A percentile compares a stretch with the other conserved stretches of the same genome.
These are phyloP conservation scores for Toxotes chatareus DNA, from an alignment of 2,113 vertebrate genomes.

Conservation along the genomic window DNA sequence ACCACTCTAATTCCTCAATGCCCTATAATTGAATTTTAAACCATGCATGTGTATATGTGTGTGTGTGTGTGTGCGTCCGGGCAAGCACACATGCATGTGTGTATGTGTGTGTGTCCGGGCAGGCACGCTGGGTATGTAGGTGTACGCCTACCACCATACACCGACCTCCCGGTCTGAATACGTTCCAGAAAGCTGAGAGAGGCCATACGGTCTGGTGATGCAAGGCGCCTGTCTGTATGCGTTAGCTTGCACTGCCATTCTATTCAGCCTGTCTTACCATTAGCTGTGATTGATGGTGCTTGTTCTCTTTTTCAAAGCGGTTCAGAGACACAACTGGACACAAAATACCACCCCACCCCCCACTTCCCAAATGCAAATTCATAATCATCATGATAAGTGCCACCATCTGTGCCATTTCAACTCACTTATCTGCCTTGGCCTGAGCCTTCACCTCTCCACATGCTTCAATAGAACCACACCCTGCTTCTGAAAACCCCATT, in stretches of 20 bases:
- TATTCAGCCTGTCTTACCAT: constrained; percentile 65
- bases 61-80: not conserved
- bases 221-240: constrained; percentile 48
- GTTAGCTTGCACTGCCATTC: constrained; percentile 32
- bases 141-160: constrained; percentile 26
- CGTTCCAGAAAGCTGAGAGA: constrained; percentile 54
- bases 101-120: not conserved
- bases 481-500: constrained; percentile 57
- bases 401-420: constrained; percentile 75
- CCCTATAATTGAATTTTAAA: constrained; percentile 83
- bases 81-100: not conserved
- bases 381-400: constrained; percentile 74
- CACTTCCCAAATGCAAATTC: constrained; percentile 71
- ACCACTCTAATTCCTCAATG: constrained; percentile 82
- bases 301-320: constrained; percentile 64
- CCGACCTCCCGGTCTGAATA: constrained; percentile 50
- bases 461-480: constrained; percentile 68
- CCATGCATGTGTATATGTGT: constrained; percentile 28
- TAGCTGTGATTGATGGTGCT: constrained; percentile 81
- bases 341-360: constrained; percentile 17
- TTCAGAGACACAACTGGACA: constrained; percentile 41
- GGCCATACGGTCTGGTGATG: constrained; percentile 35
- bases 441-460: constrained; percentile 59
- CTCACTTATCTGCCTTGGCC: constrained; percentile 67
- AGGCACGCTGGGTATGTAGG: constrained; percentile 12